These are phyloP conservation scores for Coluber constrictor DNA, from an alignment of 2,797 vertebrate genomes.

Conservation along the genomic window DNA sequence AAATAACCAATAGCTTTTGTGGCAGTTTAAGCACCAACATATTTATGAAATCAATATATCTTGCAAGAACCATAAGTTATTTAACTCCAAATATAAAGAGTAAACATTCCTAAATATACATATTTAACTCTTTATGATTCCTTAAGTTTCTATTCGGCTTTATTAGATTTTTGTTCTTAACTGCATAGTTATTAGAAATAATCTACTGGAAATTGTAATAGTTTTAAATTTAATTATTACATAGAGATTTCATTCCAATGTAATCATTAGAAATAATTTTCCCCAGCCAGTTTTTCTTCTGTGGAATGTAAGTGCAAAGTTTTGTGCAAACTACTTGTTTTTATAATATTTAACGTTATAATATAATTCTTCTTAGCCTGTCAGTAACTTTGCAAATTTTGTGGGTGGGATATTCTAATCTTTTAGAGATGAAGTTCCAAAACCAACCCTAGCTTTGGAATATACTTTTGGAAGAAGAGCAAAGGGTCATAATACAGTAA, in stretches of 20 bases:
- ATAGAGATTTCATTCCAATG: not conserved
- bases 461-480: constrained; percentile 91
- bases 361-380: not conserved
- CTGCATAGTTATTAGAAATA: not conserved
- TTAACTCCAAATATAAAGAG: not conserved
- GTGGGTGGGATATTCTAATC: constrained; percentile 27
- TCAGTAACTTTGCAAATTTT: not conserved
- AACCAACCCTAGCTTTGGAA: constrained; percentile 91
- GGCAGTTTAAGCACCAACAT: not conserved
- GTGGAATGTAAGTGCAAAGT: not conserved
- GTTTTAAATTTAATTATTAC: not conserved
- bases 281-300: not conserved
- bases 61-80: not conserved
- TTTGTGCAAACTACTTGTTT: not conserved
- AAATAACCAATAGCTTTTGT: not conserved
- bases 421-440: constrained; percentile 86
- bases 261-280: not conserved
- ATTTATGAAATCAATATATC: not conserved
- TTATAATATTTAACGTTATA: not conserved
- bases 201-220: not conserved
- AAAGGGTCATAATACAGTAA: constrained; percentile 86
- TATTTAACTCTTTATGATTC: not conserved
- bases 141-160: not conserved
- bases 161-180: not conserved
- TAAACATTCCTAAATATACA: not conserved